A percentile compares a stretch with the other conserved stretches of the same genome.
These are phyloP conservation scores for Siphonodentalium dalli DNA, from an alignment of 2,888 invertebrate species.

Conservation along the genomic window DNA sequence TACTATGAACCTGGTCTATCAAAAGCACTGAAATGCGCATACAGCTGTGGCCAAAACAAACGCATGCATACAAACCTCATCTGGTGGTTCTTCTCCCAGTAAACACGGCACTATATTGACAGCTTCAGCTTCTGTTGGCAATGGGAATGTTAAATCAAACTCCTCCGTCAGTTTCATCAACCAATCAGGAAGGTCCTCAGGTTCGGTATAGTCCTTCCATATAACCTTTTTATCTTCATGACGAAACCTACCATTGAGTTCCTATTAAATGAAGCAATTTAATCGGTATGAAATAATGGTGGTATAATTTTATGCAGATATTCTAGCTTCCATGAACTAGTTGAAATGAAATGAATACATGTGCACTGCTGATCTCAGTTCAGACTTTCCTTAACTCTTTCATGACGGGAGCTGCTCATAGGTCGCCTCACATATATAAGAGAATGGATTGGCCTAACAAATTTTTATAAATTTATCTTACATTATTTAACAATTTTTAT, in stretches of 20 bases:
- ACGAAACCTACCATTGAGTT: conserved; percentile 39
- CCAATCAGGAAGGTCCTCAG: conserved; percentile 45
- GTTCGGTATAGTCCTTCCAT: conserved; percentile 45
- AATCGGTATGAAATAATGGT: background rate
- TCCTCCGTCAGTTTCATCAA: conserved; percentile 56
- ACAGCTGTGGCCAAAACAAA: no score
- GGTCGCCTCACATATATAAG: no score
- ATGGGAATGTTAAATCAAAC: conserved; percentile 58
- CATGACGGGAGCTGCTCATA: no score
- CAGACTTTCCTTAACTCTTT: no score
- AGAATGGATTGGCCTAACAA: no score
- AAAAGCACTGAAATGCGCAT: conserved; percentile 10
- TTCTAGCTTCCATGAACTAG: no score
- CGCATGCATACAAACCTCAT: conserved; percentile 4
- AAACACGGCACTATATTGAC: conserved; percentile 59
- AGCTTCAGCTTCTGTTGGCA: conserved; percentile 33
- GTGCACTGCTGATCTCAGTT: no score
- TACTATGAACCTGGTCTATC: no score
- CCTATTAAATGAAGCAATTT: conserved; percentile 15
- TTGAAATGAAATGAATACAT: no score
- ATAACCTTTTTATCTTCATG: conserved; percentile 42
- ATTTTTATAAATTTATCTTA: no score
- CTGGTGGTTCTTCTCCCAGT: conserved; percentile 47
- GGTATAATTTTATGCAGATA: no score
- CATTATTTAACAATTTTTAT: no score